Percentiles rank a stretch among this genome's conserved stretches.
phyloP scores from a whole-genome alignment of 2,888 invertebrate species.

The Pristionchus fissidentatus region DNA sequence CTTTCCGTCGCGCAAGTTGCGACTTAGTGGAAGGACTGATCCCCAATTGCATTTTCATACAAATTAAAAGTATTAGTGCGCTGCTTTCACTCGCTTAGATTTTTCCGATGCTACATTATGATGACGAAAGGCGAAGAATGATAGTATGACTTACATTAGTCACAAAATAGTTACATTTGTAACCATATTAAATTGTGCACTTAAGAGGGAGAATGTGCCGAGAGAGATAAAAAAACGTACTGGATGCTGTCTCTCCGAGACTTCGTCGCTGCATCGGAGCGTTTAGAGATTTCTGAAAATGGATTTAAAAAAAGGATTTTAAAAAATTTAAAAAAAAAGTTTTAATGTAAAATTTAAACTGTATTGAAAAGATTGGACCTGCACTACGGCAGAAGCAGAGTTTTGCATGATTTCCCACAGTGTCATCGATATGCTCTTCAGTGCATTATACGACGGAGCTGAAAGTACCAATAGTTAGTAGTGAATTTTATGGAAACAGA shows the following conservation, averaged over 20 bases:
- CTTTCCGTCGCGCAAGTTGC: no score
- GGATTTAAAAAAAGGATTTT: not conserved
- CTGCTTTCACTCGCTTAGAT: no score
- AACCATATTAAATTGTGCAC: not conserved
- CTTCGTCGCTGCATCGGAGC: slow-evolving; percentile 44
- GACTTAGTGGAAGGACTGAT: no score
- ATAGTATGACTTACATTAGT: not conserved
- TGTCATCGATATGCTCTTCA: slow-evolving; percentile 78
- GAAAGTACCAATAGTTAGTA: slow-evolving; percentile 72
- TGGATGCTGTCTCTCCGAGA: slow-evolving; percentile 44
- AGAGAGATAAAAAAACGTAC: slow-evolving; percentile 8
- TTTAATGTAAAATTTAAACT: not conserved
- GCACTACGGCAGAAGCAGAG: slow-evolving; percentile 61
- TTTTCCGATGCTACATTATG: no score
- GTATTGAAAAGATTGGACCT: slow-evolving; percentile 43
- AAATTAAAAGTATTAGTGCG: no score
- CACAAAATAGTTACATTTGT: not conserved
- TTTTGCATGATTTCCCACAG: slow-evolving; percentile 82
- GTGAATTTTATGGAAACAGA: not conserved
- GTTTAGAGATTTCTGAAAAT: slow-evolving; percentile 62
- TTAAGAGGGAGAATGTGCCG: not conserved
- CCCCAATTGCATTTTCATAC: no score
- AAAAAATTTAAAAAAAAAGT: not conserved
- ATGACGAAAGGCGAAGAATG: not conserved
- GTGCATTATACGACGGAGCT: slow-evolving; percentile 80